phyloP scores from a whole-genome alignment of 1,140 invertebrate species.

The Pogonomyrmex barbatus region DNA sequence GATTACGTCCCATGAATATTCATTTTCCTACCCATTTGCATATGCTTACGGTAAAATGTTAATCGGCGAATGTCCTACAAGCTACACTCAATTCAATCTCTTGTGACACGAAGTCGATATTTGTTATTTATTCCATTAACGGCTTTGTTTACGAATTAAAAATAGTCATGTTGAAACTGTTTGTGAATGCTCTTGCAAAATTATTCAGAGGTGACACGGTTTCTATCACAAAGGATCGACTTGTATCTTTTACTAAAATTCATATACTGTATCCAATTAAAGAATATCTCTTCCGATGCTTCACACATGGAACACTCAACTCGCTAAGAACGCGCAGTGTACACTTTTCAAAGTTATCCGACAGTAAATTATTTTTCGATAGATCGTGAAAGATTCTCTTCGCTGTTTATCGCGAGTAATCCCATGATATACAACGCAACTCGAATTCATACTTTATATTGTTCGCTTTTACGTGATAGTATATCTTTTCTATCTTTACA shows the following conservation, averaged over 20 bases:
- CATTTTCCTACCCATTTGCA: slow-evolving; percentile 48
- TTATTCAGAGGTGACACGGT: background rate
- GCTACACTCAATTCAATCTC: slow-evolving; percentile 29
- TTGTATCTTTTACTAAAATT: background rate
- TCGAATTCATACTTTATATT: slow-evolving; percentile 26
- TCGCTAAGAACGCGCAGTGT: background rate
- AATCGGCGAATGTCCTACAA: slow-evolving; percentile 48
- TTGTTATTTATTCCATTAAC: background rate
- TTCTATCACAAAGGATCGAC: background rate
- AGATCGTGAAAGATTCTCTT: slow-evolving; percentile 44
- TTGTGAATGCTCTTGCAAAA: background rate
- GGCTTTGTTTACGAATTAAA: background rate
- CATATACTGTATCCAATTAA: background rate
- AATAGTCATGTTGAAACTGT: background rate
- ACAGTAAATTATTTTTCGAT: slow-evolving; percentile 40
- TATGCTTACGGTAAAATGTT: slow-evolving; percentile 49
- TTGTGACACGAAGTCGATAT: slow-evolving; percentile 19
- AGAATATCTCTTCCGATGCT: no score
- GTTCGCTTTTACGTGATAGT: slow-evolving; percentile 9
- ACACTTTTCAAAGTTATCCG: background rate
- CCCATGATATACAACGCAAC: slow-evolving; percentile 26
- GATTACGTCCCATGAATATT: slow-evolving; percentile 54
- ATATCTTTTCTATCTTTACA: slow-evolving; percentile 56
- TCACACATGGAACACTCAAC: background rate
- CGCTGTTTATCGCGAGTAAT: slow-evolving; percentile 43